Conservation (phyloP, 2,797 vertebrate genomes). For the Tangara arthus region DNA sequence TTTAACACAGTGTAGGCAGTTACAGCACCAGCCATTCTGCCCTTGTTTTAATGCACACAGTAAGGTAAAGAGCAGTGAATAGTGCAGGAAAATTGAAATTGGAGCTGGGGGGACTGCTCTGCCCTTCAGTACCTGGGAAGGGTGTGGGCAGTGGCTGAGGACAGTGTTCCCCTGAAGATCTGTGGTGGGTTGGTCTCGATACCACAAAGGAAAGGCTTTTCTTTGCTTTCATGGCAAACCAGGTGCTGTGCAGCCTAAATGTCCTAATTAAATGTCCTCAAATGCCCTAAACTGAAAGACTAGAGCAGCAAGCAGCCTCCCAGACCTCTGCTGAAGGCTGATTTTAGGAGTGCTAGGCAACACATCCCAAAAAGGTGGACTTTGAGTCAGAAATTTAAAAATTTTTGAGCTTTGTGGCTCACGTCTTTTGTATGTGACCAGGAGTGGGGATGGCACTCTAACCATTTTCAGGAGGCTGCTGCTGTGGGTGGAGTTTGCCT, state of each 20-base stretch:
- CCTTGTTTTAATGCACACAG: not conserved
- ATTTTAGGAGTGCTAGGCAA: not conserved
- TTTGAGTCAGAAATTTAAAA: not conserved
- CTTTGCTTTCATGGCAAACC: not conserved
- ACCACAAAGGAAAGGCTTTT: not conserved
- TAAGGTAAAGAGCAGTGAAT: not conserved
- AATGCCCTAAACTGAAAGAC: not conserved
- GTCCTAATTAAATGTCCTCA: not conserved
- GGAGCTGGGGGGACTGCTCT: not conserved
- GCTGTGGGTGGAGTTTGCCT: not conserved
- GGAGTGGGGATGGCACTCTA: not conserved
- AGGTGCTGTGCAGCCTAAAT: not conserved
- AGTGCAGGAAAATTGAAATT: not conserved
- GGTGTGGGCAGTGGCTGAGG: not conserved
- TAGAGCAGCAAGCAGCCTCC: not conserved
- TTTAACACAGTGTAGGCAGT: not conserved
- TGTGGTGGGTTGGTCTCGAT: fast-evolving
- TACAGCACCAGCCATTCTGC: not conserved
- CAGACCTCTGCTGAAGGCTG: not conserved
- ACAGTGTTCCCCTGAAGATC: not conserved
- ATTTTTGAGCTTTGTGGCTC: not conserved
- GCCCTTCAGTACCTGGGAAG: not conserved
- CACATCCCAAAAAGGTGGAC: not conserved
- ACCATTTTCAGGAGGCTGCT: not conserved
- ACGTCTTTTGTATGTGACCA: not conserved